A percentile compares a stretch with the other conserved stretches of the same genome.
phyloP scores from a whole-genome alignment of 2,113 vertebrate species.

The Ranitomeya variabilis region DNA sequence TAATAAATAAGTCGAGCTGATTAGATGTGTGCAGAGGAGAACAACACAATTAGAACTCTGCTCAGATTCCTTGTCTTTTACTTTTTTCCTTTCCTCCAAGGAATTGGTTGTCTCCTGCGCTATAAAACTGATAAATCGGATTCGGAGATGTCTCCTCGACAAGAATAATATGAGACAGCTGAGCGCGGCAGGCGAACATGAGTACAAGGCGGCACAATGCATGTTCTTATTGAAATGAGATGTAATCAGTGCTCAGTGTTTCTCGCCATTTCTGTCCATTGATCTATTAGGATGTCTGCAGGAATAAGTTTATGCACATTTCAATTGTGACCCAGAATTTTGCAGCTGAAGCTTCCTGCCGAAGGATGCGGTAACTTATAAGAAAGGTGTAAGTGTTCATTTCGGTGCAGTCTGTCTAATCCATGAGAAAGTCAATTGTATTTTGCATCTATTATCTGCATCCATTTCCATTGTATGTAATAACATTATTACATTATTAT shows the following conservation, averaged over 20 bases:
- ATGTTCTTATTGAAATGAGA: slow-evolving; percentile 43
- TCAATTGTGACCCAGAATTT: slow-evolving; percentile 6
- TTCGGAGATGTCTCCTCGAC: neutral
- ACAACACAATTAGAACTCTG: slow-evolving; percentile 36
- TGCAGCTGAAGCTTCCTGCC: neutral
- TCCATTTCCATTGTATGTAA: neutral
- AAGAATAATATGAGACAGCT: slow-evolving; percentile 37
- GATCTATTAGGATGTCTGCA: slow-evolving; percentile 8
- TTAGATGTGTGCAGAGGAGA: neutral
- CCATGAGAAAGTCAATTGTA: neutral
- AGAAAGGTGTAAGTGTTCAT: neutral
- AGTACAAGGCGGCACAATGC: neutral
- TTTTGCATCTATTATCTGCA: neutral
- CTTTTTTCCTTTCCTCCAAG: slow-evolving; percentile 6
- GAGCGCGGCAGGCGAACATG: slow-evolving; percentile 8
- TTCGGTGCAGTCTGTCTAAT: neutral
- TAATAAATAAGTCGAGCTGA: slow-evolving; percentile 36
- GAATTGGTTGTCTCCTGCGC: slow-evolving; percentile 14
- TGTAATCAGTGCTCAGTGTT: slow-evolving; percentile 23
- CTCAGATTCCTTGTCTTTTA: neutral
- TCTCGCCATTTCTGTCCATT: slow-evolving; percentile 18
- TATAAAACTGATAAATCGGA: slow-evolving; percentile 40
- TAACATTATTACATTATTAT: neutral
- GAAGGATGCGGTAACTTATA: neutral
- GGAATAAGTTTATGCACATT: slow-evolving; percentile 6